Conservation (phyloP, 2,113 vertebrate genomes). For the Romanogobio albipinnatus region DNA sequence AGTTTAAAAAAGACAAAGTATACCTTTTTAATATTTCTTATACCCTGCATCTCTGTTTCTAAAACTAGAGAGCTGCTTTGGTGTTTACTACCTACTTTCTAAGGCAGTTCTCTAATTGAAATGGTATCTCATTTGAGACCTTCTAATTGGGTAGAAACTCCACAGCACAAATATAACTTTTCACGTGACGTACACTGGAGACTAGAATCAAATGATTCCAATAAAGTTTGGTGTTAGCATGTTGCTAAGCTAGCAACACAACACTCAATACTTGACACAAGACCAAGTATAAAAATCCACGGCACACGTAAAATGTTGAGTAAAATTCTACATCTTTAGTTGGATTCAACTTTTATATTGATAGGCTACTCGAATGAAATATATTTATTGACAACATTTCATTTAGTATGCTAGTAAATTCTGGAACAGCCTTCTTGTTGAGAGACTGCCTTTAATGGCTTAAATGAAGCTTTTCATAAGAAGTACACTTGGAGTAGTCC, state of each 20-base stretch:
- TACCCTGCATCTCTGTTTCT: not conserved
- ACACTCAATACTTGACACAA: not conserved
- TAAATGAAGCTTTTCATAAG: not conserved
- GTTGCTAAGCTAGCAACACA: constrained; percentile 10
- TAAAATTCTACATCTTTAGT: not conserved
- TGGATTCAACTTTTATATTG: not conserved
- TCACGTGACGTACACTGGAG: not conserved
- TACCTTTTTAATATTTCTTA: not conserved
- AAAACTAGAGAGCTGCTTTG: not conserved
- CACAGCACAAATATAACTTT: not conserved
- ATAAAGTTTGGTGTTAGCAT: not conserved
- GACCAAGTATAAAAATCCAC: not conserved
- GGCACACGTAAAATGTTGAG: too few species aligned
- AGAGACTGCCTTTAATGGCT: not conserved
- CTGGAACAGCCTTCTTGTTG: not conserved
- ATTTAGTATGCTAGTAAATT: not conserved
- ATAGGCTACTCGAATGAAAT: not conserved
- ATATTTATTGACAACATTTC: not conserved
- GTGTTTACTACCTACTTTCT: not conserved
- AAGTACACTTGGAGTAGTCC: not conserved
- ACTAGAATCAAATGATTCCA: not conserved
- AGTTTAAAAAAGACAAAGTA: constrained; percentile 21
- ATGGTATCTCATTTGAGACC: not conserved
- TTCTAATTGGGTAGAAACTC: not conserved
- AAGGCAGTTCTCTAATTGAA: not conserved